phyloP scores from a whole-genome alignment of 2,113 vertebrate species.

The Terrapene triunguis region DNA sequence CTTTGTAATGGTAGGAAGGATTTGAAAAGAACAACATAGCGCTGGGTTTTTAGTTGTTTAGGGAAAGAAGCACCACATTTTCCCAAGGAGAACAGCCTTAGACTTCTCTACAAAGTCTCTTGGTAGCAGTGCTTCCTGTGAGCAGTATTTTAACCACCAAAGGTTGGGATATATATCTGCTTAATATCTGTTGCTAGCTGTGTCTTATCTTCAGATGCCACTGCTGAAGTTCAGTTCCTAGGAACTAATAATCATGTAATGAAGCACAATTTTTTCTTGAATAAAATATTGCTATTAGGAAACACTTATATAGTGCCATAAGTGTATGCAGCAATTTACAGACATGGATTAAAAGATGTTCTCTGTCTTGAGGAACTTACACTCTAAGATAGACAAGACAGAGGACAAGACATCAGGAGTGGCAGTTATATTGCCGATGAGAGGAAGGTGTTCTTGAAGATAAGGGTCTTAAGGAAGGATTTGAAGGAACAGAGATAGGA shows the following conservation, averaged over 20 bases:
- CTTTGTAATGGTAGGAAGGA: neutral
- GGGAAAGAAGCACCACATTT: neutral
- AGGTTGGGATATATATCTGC: neutral
- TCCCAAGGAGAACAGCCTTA: neutral
- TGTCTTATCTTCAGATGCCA: neutral
- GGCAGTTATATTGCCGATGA: neutral
- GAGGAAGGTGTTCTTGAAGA: neutral
- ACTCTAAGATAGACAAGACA: neutral
- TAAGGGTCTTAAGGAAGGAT: neutral
- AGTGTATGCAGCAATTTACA: neutral
- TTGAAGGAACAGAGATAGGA: neutral
- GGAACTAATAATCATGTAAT: neutral
- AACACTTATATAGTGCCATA: neutral
- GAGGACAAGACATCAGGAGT: neutral
- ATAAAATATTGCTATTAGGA: neutral
- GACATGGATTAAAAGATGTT: rapidly evolving
- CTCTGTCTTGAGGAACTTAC: neutral
- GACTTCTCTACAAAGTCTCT: neutral
- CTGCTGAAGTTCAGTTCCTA: neutral
- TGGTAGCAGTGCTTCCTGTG: neutral
- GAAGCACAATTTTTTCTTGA: neutral
- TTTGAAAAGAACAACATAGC: neutral
- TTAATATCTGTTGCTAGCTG: neutral
- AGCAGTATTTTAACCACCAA: neutral
- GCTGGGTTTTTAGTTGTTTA: neutral